Evolutionary conservation across 2,797 vertebrate species (phyloP).

Genomic region (Huso huso): DNA sequence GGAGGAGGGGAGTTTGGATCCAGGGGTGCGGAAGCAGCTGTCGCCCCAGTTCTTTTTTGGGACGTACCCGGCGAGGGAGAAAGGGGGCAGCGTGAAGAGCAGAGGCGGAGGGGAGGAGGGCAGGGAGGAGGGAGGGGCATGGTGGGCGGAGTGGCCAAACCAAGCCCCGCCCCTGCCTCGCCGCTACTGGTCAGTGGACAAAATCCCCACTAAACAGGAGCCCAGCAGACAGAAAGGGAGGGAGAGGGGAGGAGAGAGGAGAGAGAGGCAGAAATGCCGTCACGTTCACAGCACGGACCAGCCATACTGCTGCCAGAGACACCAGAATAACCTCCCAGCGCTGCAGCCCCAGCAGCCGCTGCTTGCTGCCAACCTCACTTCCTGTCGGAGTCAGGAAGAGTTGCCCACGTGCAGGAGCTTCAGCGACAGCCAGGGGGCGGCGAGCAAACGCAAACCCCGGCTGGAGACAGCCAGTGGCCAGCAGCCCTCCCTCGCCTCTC

Average conservation of each 20-base stretch:
- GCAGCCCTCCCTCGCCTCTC: constrained; percentile 53
- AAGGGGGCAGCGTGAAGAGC: constrained; percentile 67
- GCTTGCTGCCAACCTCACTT: constrained; percentile 54
- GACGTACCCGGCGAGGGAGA: constrained; percentile 67
- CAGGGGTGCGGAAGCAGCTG: constrained; percentile 45
- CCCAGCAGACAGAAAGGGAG: constrained; percentile 53
- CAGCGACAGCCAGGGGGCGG: constrained; percentile 42
- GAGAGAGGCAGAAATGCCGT: constrained; percentile 40
- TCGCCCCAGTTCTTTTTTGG: constrained; percentile 70
- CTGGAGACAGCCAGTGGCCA: constrained; percentile 41
- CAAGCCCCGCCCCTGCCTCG: constrained; percentile 59
- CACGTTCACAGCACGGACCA: background rate
- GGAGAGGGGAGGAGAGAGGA: constrained; percentile 46
- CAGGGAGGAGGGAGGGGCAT: constrained; percentile 60
- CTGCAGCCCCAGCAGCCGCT: constrained; percentile 44
- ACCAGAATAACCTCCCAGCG: constrained; percentile 49
- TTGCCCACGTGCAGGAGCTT: constrained; percentile 71
- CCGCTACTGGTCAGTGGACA: constrained; percentile 88
- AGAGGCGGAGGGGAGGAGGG: constrained; percentile 61
- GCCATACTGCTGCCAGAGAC: constrained; percentile 55
- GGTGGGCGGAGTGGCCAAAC: constrained; percentile 53
- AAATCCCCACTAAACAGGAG: constrained; percentile 68
- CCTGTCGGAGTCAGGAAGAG: constrained; percentile 69
- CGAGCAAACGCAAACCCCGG: constrained; percentile 47
- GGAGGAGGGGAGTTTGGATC: constrained; percentile 50